Evolutionary conservation across 2,113 vertebrate genomes (phyloP), one percentile per base, ranked within the genome.

Genomic region (Vidua chalybeata): DNA sequence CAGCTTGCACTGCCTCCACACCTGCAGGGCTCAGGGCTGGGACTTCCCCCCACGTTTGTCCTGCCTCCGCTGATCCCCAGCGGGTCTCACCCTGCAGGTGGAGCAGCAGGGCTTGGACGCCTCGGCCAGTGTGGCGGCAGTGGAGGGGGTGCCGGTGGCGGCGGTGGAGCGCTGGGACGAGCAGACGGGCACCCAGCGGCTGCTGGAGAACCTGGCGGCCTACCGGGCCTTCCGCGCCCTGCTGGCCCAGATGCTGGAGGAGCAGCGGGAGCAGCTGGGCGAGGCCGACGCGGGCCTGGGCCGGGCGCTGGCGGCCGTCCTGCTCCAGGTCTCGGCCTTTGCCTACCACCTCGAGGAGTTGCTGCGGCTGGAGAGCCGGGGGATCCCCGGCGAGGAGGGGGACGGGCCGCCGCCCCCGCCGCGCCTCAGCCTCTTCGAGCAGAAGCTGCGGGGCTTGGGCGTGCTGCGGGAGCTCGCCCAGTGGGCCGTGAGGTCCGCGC

Each of bases 401-500:
- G 55, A 58, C 2, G 46, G 11, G 5, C 55, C 69, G 2, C 35
- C 54, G 1, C 9, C 28, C 0, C 6, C 2, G 9, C 69, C 79
- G 11, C 76, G 23, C 11, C 95, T 87, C 7, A 26, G 94, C 66
- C 97, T 97, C 59, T 98, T 98, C 0, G 97, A 97, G 90, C 97
- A 97, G 91, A 98, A 98, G 95, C 74, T 98, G 37, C 96, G 97
- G 91, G 98, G 98, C 52, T 84, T 98, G 33, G 97, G 98, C 5
- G 98, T 98, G 92, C 95, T 98, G 51, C 97, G 90, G 46, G 98
- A 98, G 92, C 97, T 98, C 89, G 97, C 96, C 15, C 97, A 97
- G 39, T 98, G 98, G 98, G 96, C 97, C 0, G 74, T 98, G 63
- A 96, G 98, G 84, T 98, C 98, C 0, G 64, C 94, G 6, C 96